Evolutionary conservation across 1,140 invertebrate genomes (phyloP), one percentile per base, ranked within the genome.

Genomic region (Trichonephila clavipes): DNA sequence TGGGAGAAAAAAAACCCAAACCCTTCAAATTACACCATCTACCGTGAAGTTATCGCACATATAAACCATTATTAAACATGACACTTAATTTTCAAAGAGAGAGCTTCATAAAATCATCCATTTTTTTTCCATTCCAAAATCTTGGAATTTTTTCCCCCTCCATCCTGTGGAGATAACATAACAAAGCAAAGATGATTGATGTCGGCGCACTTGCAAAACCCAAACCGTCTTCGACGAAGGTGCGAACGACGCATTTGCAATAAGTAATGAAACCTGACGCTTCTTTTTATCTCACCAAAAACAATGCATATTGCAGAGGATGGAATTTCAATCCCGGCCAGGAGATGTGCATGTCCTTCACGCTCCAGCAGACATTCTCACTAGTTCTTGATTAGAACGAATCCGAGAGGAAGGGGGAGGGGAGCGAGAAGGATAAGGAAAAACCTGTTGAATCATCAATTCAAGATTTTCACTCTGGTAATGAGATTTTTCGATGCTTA

Each of bases 291-390:
- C 82, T 18, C 82, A 24, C 24, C 62, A 21, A 58, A 44, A 90
- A 81, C 58, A 34, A 59, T 62, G 58, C n/a, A 62, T 51, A 51
- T 69, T 12, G 7, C 66, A 69, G n/a, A 69, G 66, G 72, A 90
- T 81, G 89, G 72, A 90, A 90, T 90, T 90, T 82, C 69, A 82
- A 51, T 90, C 69, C 19, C 14, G 34, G 19, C 12, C 44, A 34
- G 34, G 34, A 21, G 51, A 62, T 87, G 85, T 87, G 85, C 51
- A 64, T 90, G 89, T 81, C 69, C 89, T 90, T 90, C 89, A 90
- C 77, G 89, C 18, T 61, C 72, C 89, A 90, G 44, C 69, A 72
- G 58, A 34, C 89, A 90, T 81, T 90, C 89, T 81, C 89, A 90
- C 34, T 40, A 18, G 0, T 24, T 89, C 44, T 89, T 89, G 64